A percentile compares a stretch with the other conserved stretches of the same genome.
These are phyloP conservation scores for Lutjanus erythropterus DNA, from an alignment of 2,113 vertebrate genomes.

Conservation along the genomic window DNA sequence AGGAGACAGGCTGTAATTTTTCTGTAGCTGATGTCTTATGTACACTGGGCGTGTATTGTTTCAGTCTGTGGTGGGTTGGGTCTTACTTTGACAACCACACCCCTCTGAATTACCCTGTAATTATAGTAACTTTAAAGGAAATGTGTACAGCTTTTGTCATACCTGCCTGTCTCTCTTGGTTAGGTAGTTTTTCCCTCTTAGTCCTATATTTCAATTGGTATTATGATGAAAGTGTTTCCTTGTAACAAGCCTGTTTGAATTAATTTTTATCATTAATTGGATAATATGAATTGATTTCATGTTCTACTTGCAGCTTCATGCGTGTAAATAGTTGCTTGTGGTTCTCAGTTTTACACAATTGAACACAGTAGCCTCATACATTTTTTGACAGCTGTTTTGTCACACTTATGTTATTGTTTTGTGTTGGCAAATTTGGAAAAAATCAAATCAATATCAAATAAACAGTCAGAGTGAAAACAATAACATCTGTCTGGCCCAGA, in stretches of 20 bases:
- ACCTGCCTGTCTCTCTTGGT: neutral
- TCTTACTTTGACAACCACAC: constrained; percentile 29
- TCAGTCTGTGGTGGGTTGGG: constrained; percentile 35
- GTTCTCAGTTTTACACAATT: neutral
- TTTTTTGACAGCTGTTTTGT: neutral
- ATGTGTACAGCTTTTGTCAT: neutral
- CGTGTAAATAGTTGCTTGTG: neutral
- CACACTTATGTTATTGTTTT: neutral
- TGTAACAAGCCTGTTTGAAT: neutral
- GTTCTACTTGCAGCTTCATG: neutral
- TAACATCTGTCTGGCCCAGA: no score
- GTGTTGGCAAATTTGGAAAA: neutral
- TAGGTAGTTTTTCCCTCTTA: neutral
- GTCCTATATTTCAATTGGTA: neutral
- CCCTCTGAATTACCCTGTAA: constrained; percentile 42
- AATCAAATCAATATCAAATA: neutral
- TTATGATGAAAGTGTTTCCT: neutral
- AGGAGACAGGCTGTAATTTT: constrained; percentile 30
- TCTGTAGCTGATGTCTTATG: neutral
- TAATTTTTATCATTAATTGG: neutral
- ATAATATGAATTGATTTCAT: neutral
- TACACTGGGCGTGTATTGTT: constrained; percentile 28
- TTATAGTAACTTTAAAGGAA: neutral
- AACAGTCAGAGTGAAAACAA: neutral
- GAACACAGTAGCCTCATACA: neutral